These are phyloP conservation scores for Leucophora obtusa DNA, from an alignment of 2,888 invertebrate genomes.

Conservation along the genomic window DNA sequence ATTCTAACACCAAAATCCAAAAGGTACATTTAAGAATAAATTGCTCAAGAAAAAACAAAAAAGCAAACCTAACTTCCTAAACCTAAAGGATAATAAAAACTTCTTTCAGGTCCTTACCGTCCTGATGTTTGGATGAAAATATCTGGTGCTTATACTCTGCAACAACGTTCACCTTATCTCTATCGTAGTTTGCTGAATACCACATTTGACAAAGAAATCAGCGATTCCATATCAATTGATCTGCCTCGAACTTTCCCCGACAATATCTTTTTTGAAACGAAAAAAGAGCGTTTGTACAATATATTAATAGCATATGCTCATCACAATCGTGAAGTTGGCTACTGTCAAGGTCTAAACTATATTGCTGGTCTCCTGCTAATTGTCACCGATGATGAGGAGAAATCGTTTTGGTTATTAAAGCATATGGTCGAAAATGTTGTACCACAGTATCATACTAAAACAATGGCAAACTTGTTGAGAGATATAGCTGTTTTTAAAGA, in stretches of 20 bases:
- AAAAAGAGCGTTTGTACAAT: constrained; percentile 87
- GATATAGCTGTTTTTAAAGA: constrained; percentile 95
- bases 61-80: no score
- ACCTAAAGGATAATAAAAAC: no score
- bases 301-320: constrained; percentile 93
- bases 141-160: constrained; percentile 87
- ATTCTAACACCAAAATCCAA: no score
- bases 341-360: constrained; percentile 97
- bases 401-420: constrained; percentile 95
- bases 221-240: constrained; percentile 92
- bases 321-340: constrained; percentile 91
- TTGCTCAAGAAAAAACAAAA: no score
- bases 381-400: constrained; percentile 93
- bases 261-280: constrained; percentile 92
- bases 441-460: constrained; percentile 93
- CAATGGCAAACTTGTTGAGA: constrained; percentile 92
- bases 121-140: constrained; percentile 90
- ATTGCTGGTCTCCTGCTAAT: constrained; percentile 91
- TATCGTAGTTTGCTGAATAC: constrained; percentile 85
- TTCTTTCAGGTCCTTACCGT: constrained; percentile 79
- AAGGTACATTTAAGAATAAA: no score
- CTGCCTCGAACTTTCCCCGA: constrained; percentile 96
- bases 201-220: constrained; percentile 83
- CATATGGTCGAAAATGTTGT: constrained; percentile 91
- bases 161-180: constrained; percentile 82